Conservation (phyloP, 2,113 vertebrate genomes). For the Menidia beryllina region DNA sequence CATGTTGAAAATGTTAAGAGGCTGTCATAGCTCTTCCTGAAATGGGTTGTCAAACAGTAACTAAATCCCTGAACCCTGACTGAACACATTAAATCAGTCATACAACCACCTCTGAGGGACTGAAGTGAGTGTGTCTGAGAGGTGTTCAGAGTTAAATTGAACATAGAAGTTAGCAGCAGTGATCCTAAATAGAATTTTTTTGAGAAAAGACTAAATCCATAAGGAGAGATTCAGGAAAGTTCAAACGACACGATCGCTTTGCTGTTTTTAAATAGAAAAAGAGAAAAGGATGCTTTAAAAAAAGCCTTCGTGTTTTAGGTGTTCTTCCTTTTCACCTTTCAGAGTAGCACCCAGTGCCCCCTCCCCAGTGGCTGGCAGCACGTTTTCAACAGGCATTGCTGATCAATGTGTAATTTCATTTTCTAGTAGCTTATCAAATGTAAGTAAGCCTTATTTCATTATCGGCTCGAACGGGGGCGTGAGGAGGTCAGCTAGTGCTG, state of each 20-base stretch:
- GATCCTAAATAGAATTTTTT: not conserved
- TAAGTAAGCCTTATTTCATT: constrained; percentile 53
- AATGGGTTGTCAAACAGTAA: constrained; percentile 43
- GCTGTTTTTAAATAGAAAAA: too few species aligned
- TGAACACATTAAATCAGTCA: constrained; percentile 22
- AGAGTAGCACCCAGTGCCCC: not conserved
- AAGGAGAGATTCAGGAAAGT: not conserved
- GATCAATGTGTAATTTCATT: constrained; percentile 47
- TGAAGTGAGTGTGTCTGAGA: not conserved
- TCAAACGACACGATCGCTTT: too few species aligned
- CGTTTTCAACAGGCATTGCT: constrained; percentile 28
- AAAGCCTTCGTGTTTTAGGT: not conserved
- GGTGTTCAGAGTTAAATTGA: not conserved
- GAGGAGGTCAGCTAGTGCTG: constrained; percentile 26
- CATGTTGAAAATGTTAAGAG: not conserved
- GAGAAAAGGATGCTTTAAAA: too few species aligned
- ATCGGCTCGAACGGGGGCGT: constrained; percentile 15
- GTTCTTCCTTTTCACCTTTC: constrained; percentile 9
- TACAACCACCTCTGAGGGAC: not conserved
- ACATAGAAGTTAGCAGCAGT: not conserved
- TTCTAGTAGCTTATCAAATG: constrained; percentile 60
- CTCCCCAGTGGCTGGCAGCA: constrained; percentile 6
- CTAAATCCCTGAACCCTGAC: constrained; percentile 36
- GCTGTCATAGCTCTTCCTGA: not conserved
- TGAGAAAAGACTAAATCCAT: not conserved